Evolutionary conservation across 2,113 vertebrate species (phyloP), one percentile per base, ranked within the genome.

Genomic region (Ornithorhynchus anatinus): DNA sequence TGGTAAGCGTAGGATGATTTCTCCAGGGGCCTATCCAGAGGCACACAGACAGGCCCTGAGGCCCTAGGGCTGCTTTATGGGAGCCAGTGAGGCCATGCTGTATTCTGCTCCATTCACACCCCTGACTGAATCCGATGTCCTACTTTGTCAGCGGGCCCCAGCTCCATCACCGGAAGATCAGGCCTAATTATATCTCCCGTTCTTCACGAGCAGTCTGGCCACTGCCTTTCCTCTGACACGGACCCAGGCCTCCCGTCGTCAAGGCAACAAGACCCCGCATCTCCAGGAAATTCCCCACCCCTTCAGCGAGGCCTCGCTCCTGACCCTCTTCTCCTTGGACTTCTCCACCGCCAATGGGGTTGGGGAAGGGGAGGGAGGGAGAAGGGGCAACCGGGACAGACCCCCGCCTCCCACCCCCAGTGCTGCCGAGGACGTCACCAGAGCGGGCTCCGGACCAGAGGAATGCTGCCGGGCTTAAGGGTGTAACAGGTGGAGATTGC

Each of bases 181-280:
- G 35, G 42, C 47, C 52, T n/a, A 22, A 36, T 31, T 33, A 15
- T 19, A 7, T 40, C 51, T 59, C 63, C 76, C 45, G 2, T 51
- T 80, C 66, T 59, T 60, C 48, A 1, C 33, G 39, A 3, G 14
- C 16, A 31, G 31, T 32, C 59, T 38, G 7, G 60, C 20, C 35
- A 61, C 71, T 60, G 64, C 31, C 40, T 59, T 29, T n/a, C 66
- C 67, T 75, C 47, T 36, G 51, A 59, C 1, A 3, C 76, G 62
- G 76, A 70, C 76, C 81, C 69, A 27, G 40, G 73, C 27, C 3
- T 3, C 58, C 52, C 5, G 77, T 84, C 73, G 68, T 68, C 65
- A 80, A 68, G 85, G 70, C 70, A 70, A 82, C 79, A 51, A 38
- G 75, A 73, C 64, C 61, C 35, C 15, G 22, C 25, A 61, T 75